These are phyloP conservation scores for Agraylea sexmaculata DNA, from an alignment of 1,140 invertebrate genomes.

Conservation along the genomic window DNA sequence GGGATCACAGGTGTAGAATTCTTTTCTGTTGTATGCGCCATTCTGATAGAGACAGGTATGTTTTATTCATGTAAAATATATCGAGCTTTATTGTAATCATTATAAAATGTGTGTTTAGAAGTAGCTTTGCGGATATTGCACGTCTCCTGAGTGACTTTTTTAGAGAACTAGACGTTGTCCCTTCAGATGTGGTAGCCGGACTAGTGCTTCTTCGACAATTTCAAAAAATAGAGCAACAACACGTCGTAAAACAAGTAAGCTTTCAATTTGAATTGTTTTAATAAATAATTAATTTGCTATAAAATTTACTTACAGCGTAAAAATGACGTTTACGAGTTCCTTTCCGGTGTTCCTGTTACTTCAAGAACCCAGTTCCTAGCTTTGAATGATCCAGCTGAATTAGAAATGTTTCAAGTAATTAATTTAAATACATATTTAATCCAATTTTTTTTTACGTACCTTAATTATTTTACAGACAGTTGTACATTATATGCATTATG, in stretches of 20 bases:
- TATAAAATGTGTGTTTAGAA: slow-evolving; percentile 38
- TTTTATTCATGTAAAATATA: not conserved
- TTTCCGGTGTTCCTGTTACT: slow-evolving; percentile 79
- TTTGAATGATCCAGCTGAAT: slow-evolving; percentile 63
- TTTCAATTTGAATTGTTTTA: not conserved
- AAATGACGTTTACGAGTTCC: slow-evolving; percentile 82
- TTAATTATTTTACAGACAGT: slow-evolving; percentile 47
- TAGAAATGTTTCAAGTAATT: slow-evolving; percentile 46
- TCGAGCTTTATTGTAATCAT: not conserved
- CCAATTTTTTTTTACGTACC: slow-evolving; percentile 1
- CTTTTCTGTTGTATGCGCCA: slow-evolving; percentile 79
- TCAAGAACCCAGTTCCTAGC: slow-evolving; percentile 74
- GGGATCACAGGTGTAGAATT: slow-evolving; percentile 75
- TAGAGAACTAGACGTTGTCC: slow-evolving; percentile 82
- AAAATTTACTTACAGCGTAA: slow-evolving; percentile 44
- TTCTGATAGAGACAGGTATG: slow-evolving; percentile 62
- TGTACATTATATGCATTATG: slow-evolving; percentile 79
- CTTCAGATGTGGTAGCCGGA: slow-evolving; percentile 80
- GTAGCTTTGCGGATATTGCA: slow-evolving; percentile 79
- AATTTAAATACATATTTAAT: slow-evolving; percentile 1
- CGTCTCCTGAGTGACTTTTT: slow-evolving; percentile 80
- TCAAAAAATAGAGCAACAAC: slow-evolving; percentile 68
- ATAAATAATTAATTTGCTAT: slow-evolving; percentile 6
- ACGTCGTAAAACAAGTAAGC: slow-evolving; percentile 62
- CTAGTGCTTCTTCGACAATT: slow-evolving; percentile 70